These are phyloP conservation scores for Drosophila neonasuta DNA, from an alignment of 2,888 invertebrate species.

Conservation along the genomic window DNA sequence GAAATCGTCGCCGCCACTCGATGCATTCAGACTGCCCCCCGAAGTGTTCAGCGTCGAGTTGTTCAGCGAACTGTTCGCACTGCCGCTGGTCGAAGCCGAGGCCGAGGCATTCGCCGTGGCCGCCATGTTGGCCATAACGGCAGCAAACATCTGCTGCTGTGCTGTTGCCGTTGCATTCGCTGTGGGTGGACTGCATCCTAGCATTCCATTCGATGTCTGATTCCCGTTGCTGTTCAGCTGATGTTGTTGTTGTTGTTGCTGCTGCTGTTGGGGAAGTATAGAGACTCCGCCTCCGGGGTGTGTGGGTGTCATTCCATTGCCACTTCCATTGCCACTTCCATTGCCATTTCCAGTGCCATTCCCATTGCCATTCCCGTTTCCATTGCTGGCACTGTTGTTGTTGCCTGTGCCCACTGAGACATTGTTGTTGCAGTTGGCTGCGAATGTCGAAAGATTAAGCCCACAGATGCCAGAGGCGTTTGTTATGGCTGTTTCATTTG, in stretches of 20 bases:
- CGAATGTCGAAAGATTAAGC: conserved; percentile 81
- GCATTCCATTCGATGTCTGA: conserved; percentile 61
- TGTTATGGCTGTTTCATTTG: conserved; percentile 68
- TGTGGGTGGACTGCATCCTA: conserved; percentile 60
- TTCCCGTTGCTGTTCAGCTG: conserved; percentile 45
- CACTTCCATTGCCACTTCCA: conserved; percentile 35
- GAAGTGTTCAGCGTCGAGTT: conserved; percentile 64
- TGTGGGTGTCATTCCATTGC: conserved; percentile 38
- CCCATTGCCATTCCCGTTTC: conserved; percentile 23
- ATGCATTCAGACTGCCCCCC: conserved; percentile 68
- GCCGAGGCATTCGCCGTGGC: conserved; percentile 58
- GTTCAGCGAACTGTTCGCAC: conserved; percentile 65
- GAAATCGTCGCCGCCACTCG: conserved; percentile 88
- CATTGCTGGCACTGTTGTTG: conserved; percentile 22
- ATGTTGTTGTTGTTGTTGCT: conserved; percentile 31
- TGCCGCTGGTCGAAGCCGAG: conserved; percentile 78
- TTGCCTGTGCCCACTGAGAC: conserved; percentile 25
- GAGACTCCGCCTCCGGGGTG: conserved; percentile 41
- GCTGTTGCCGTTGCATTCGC: conserved; percentile 56
- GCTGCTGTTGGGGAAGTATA: conserved; percentile 22
- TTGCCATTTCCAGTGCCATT: conserved; percentile 27
- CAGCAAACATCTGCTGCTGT: conserved; percentile 79
- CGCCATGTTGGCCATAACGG: conserved; percentile 79
- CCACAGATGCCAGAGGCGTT: conserved; percentile 80
- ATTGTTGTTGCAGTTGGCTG: conserved; percentile 73